Evolutionary conservation across 1,140 invertebrate genomes (phyloP), one percentile per base, ranked within the genome.

Genomic region (Sycobia sp.): DNA sequence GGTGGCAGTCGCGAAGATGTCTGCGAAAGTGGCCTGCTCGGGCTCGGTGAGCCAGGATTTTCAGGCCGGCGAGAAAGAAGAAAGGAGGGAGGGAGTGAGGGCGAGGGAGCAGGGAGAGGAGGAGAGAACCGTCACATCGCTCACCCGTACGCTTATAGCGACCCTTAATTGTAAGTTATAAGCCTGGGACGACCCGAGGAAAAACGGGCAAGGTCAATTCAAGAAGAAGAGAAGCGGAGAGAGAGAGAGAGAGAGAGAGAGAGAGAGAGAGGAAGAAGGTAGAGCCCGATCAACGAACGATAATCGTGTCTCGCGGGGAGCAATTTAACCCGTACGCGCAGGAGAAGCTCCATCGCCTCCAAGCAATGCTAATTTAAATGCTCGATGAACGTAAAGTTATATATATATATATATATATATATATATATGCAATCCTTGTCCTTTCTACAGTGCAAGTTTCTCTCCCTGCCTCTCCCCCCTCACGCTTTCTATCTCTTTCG

Each of bases 161-260:
- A 22, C 3, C 23, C 43, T 62, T 55, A 62, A 62, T 62, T 62
- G 61, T 62, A 41, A 62, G 53, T 62, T 62, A 62, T 56, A 62
- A 62, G 61, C 53, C 53, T n/a, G 13, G 10, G 47, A 20, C 20
- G 60, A 62, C n/a, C 32, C 18, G 27, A 11, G 25, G 10, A 27
- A 56, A 55, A 62, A 62, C 36, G 44, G 50, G 53, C 61, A 62
- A 62, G 61, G 51, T 62, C 43, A 41, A n/a, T n/a, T n/a, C n/a
- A n/a, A n/a, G n/a, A n/a, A n/a, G n/a, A n/a, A n/a, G n/a, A n/a
- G n/a, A n/a, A n/a, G n/a, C n/a, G n/a, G n/a, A n/a, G n/a, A n/a
- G n/a, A n/a, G n/a, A n/a, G n/a, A n/a, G n/a, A n/a, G n/a, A n/a
- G n/a, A n/a, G n/a, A n/a, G n/a, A n/a, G n/a, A n/a, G n/a, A n/a